Conservation (phyloP, 2,888 invertebrate species). For the Autographa gamma region DNA sequence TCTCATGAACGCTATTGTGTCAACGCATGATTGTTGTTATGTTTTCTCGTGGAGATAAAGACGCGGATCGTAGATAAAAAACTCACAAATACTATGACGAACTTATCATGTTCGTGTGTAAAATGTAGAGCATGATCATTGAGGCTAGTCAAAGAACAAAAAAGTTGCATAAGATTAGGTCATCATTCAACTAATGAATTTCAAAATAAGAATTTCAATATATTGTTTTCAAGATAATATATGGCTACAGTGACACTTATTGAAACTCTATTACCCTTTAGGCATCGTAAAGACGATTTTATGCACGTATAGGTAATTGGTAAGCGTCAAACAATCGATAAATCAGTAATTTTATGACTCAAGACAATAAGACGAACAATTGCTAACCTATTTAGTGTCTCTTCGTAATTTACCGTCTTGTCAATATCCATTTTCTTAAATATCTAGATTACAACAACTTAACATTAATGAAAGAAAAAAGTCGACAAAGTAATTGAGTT, state of each 20-base stretch:
- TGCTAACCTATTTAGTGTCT: conserved; percentile 10
- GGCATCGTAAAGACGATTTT: conserved; percentile 14
- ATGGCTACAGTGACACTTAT: conserved; percentile 9
- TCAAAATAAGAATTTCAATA: background rate
- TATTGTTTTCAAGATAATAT: background rate
- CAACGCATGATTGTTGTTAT: conserved; percentile 1
- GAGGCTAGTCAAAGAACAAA: background rate
- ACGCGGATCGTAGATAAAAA: background rate
- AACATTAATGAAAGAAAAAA: background rate
- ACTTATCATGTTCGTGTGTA: background rate
- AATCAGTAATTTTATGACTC: conserved; percentile 3
- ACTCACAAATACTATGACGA: background rate
- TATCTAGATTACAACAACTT: background rate
- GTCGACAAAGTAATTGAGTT: background rate
- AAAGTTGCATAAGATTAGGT: background rate
- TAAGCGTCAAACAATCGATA: background rate
- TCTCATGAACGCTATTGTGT: background rate
- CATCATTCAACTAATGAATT: background rate
- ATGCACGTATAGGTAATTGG: conserved; percentile 7
- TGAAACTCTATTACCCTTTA: conserved; percentile 7
- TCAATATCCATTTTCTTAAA: conserved; percentile 15
- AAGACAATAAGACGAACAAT: conserved; percentile 8
- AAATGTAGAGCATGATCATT: background rate
- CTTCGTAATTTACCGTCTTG: background rate
- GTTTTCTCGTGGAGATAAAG: conserved; percentile 1